phyloP scores from a whole-genome alignment of 1,140 invertebrate genomes.

The Drosophila kikkawai region DNA sequence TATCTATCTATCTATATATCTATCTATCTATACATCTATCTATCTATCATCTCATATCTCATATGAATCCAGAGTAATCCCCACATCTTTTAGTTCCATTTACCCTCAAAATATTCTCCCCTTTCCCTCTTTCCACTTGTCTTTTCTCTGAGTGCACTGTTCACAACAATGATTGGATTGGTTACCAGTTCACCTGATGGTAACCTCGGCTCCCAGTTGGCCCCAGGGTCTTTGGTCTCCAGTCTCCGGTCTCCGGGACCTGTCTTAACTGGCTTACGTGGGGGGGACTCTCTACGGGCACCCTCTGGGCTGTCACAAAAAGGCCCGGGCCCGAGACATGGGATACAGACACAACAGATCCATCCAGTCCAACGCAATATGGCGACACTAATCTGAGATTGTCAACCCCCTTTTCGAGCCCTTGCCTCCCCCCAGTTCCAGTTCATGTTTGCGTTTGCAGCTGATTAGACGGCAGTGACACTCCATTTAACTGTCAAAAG shows the following conservation, averaged over 20 bases:
- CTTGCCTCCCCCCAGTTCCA: not conserved
- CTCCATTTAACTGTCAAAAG: conserved; percentile 57
- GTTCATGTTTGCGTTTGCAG: conserved; percentile 32
- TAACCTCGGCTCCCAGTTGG: conserved; percentile 1
- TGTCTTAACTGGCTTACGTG: conserved; percentile 54
- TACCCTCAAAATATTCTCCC: not conserved
- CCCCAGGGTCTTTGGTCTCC: conserved; percentile 4
- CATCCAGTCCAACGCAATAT: conserved; percentile 45
- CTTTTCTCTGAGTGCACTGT: conserved; percentile 3
- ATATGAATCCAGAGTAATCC: not conserved
- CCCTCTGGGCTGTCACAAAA: conserved; percentile 18
- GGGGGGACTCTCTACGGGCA: not conserved
- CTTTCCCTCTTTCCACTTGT: not conserved
- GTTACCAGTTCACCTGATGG: conserved; percentile 32
- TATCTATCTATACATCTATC: not conserved
- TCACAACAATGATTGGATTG: conserved; percentile 16
- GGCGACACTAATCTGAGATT: conserved; percentile 59
- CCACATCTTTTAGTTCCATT: not conserved
- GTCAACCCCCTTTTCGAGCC: not conserved
- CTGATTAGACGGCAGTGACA: conserved; percentile 52
- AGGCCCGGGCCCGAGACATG: conserved; percentile 6
- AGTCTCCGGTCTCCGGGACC: conserved; percentile 10
- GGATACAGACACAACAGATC: conserved; percentile 21
- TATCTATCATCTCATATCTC: not conserved
- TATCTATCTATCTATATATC: not conserved